These are phyloP conservation scores for Netelia virgata DNA, from an alignment of 2,888 invertebrate genomes.

Conservation along the genomic window DNA sequence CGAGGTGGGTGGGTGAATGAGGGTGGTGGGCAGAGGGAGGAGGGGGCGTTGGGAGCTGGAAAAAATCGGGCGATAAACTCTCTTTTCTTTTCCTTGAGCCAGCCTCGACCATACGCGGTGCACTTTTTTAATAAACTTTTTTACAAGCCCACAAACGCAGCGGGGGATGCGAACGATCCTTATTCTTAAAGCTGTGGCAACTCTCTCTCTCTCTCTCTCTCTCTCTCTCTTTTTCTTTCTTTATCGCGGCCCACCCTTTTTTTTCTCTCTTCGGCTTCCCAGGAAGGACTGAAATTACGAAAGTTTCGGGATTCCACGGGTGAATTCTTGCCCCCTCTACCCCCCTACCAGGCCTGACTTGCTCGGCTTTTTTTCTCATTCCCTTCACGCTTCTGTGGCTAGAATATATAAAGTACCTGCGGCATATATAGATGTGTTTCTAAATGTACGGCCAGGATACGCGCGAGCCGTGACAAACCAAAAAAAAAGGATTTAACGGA, in stretches of 20 bases:
- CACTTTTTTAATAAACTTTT: constrained; percentile 68
- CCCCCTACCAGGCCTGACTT: constrained; percentile 26
- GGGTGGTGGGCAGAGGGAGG: too few species aligned
- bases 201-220: constrained; percentile 13
- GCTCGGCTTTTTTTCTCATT: constrained; percentile 8
- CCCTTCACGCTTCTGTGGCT: constrained; percentile 9
- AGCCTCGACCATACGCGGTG: constrained; percentile 37
- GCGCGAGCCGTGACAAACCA: neutral
- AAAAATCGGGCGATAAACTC: constrained; percentile 59
- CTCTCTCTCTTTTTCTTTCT: constrained; percentile 10
- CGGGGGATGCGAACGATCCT: constrained; percentile 59
- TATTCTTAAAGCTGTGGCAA: constrained; percentile 56
- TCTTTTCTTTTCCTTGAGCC: constrained; percentile 28
- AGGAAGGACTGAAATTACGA: constrained; percentile 64
- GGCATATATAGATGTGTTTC: constrained; percentile 5
- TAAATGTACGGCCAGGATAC: neutral
- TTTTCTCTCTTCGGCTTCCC: constrained; percentile 23
- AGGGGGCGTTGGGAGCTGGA: constrained; percentile 17
- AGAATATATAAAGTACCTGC: constrained; percentile 28
- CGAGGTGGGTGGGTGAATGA: neutral
- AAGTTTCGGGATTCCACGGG: constrained; percentile 62
- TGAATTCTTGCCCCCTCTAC: constrained; percentile 46
- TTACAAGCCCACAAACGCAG: constrained; percentile 65
- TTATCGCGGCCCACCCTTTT: constrained; percentile 19
- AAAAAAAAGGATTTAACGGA: neutral